A percentile compares a stretch with the other conserved stretches of the same genome.
phyloP scores from a whole-genome alignment of 2,113 vertebrate genomes.

The Chaetodon trifascialis region DNA sequence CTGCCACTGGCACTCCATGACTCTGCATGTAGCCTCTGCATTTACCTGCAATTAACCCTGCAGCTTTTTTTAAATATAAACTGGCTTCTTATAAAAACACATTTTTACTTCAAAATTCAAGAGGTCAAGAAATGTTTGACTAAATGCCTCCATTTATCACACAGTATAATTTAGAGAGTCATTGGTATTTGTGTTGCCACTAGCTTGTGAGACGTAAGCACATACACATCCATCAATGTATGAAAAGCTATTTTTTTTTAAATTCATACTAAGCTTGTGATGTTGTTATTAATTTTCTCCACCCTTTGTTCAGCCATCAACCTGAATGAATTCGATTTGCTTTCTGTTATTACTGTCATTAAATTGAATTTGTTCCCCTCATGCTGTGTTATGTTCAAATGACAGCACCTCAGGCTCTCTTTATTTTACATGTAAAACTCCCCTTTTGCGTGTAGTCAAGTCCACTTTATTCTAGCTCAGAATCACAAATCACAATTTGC shows the following conservation, averaged over 20 bases:
- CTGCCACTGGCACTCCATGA: no score
- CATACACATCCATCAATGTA: background rate
- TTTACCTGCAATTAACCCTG: background rate
- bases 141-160: background rate
- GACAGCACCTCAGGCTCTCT: no score
- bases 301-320: background rate
- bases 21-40: background rate
- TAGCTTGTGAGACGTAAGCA: background rate
- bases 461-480: no score
- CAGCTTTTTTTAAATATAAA: background rate
- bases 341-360: background rate
- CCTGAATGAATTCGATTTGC: background rate
- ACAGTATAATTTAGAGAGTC: no score
- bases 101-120: background rate
- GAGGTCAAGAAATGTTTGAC: background rate
- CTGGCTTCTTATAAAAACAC: background rate
- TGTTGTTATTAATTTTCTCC: background rate
- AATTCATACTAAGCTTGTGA: background rate
- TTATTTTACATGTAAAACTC: no score
- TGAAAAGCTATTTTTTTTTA: no score
- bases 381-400: background rate
- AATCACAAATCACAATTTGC: no score
- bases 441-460: conserved; percentile 1
- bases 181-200: background rate
- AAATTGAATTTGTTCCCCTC: no score